A percentile compares a stretch with the other conserved stretches of the same genome.
Conservation (phyloP, 2,113 vertebrate species). For the Telmatochromis brichardi region DNA sequence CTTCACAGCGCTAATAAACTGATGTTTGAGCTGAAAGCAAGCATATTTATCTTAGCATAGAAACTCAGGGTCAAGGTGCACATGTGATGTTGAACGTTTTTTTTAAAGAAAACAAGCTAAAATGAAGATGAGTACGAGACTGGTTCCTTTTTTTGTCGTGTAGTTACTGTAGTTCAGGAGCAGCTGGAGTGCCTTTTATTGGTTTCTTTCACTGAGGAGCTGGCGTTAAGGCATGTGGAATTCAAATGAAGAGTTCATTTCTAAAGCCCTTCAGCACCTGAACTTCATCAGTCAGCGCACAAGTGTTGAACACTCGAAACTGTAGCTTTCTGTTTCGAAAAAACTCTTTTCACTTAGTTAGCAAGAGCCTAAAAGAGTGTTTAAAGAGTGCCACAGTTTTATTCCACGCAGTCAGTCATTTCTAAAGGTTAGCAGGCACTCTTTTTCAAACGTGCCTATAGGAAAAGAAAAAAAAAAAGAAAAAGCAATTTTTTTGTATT, state of each 20-base stretch:
- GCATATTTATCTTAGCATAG: neutral
- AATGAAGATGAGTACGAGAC: neutral
- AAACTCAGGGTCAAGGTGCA: neutral
- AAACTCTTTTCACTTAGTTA: neutral
- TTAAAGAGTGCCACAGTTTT: neutral
- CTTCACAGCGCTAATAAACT: neutral
- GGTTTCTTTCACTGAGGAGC: neutral
- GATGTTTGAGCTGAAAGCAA: neutral
- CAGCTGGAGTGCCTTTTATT: neutral
- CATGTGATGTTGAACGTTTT: neutral
- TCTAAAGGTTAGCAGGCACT: neutral
- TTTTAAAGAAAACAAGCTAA: neutral
- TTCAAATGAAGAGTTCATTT: constrained; percentile 17
- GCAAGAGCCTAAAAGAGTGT: neutral
- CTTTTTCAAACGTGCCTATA: neutral
- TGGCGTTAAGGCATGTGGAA: neutral
- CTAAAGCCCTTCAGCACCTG: neutral
- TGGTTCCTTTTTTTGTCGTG: neutral
- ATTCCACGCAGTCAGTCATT: neutral
- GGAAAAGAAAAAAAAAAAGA: neutral
- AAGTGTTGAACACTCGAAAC: neutral
- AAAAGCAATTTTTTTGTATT: neutral
- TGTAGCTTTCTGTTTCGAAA: neutral
- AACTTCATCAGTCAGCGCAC: neutral
- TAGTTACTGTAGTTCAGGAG: neutral